A percentile compares a stretch with the other conserved stretches of the same genome.
phyloP scores from a whole-genome alignment of 1,140 invertebrate genomes.

The honey bee (Apis mellifera) region DNA sequence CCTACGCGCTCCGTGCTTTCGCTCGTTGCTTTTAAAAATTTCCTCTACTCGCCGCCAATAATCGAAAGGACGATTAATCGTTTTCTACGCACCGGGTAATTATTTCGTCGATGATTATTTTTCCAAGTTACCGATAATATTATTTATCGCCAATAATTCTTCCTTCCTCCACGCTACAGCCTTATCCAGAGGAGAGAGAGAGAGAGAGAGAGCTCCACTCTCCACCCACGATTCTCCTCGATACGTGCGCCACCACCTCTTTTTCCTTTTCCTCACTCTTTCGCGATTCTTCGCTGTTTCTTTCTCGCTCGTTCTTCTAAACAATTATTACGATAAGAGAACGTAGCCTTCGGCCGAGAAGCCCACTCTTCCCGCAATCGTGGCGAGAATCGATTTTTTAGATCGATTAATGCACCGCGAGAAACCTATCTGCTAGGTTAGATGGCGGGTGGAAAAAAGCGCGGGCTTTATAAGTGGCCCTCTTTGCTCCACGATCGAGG shows the following conservation, averaged over 20 bases:
- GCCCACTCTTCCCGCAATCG: background rate
- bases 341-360: constrained; percentile 1
- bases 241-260: background rate
- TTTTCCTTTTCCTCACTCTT: background rate
- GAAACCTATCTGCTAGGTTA: background rate
- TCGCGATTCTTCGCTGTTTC: background rate
- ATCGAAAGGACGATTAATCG: constrained; percentile 57
- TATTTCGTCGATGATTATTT: constrained; percentile 62
- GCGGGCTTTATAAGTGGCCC: background rate
- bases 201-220: constrained; percentile 42
- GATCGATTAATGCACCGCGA: constrained; percentile 27
- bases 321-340: constrained; percentile 58
- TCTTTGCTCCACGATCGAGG: constrained; percentile 2
- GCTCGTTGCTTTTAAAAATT: background rate
- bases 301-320: constrained; percentile 13
- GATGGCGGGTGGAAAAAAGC: background rate
- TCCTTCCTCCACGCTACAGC: constrained; percentile 42
- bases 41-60: too few relatives aligned
- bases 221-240: constrained; percentile 50
- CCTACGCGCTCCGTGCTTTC: constrained; percentile 5
- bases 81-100: constrained; percentile 47
- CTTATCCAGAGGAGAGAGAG: constrained; percentile 56
- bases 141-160: constrained; percentile 54
- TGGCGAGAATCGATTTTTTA: constrained; percentile 8
- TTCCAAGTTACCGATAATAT: constrained; percentile 41